Evolutionary conservation across 2,797 vertebrate genomes (phyloP).

Genomic region (Lerista edwardsae): DNA sequence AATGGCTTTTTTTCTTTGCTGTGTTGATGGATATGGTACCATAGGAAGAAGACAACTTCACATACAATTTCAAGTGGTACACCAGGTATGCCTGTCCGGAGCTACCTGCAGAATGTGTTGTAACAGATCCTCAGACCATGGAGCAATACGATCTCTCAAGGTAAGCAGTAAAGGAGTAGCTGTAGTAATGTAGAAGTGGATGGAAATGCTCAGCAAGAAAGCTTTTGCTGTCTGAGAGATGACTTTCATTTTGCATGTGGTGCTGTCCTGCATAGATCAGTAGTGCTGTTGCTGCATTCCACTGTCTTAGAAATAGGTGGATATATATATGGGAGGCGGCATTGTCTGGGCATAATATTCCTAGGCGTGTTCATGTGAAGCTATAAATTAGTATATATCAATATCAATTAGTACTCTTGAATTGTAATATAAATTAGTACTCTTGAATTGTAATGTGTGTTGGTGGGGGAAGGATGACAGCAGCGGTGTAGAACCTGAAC

Average conservation of each 20-base stretch:
- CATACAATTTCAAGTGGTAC: slow-evolving; percentile 96
- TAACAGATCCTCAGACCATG: slow-evolving; percentile 84
- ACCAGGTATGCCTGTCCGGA: slow-evolving; percentile 92
- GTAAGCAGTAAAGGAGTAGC: slow-evolving; percentile 68
- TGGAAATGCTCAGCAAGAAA: background rate
- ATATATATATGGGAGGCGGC: too few relatives aligned
- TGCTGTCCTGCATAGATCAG: background rate
- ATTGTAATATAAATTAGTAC: too few relatives aligned
- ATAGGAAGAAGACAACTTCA: slow-evolving; percentile 87
- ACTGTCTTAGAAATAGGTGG: background rate
- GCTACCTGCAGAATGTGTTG: slow-evolving; percentile 89
- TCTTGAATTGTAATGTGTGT: too few relatives aligned
- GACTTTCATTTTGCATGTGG: background rate
- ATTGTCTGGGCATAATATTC: background rate
- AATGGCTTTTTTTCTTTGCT: background rate
- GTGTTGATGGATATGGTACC: background rate
- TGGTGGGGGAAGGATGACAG: too few relatives aligned
- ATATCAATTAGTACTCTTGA: too few relatives aligned
- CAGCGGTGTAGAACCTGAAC: background rate
- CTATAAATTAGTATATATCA: background rate
- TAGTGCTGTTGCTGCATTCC: background rate
- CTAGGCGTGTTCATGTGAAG: background rate
- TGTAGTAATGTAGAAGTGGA: background rate
- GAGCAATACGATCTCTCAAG: slow-evolving; percentile 95
- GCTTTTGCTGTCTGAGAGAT: background rate